Conservation (phyloP, 2,888 invertebrate genomes). For the Synergus gifuensis region DNA sequence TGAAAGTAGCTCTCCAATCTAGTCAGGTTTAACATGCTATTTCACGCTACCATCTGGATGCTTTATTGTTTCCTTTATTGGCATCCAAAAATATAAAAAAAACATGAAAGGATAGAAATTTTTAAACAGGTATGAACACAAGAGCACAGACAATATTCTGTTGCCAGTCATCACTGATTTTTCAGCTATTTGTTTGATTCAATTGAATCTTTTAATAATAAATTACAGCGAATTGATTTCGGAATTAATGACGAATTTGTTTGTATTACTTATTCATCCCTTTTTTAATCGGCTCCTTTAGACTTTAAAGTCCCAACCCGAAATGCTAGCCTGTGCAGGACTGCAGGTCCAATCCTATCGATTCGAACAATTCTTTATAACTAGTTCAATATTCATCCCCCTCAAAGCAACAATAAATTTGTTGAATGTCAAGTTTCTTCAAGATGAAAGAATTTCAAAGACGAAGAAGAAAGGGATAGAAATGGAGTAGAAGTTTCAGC, state of each 20-base stretch:
- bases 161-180: no score
- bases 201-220: neutral
- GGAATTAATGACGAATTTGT: neutral
- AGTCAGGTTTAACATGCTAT: neutral
- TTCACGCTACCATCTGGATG: neutral
- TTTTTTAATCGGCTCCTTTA: neutral
- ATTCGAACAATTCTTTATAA: neutral
- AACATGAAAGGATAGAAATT: neutral
- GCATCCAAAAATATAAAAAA: neutral
- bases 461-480: slow-evolving; percentile 22
- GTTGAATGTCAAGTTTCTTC: slow-evolving; percentile 6
- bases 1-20: neutral
- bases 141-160: neutral
- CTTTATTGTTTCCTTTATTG: neutral
- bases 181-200: no score
- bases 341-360: neutral
- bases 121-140: neutral
- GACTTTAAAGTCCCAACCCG: neutral
- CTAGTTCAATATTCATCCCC: slow-evolving; percentile 9
- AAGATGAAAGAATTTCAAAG: slow-evolving; percentile 13
- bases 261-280: slow-evolving; percentile 1
- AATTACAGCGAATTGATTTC: neutral
- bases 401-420: slow-evolving; percentile 18
- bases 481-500: slow-evolving; percentile 42
- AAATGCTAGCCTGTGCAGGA: no score